phyloP scores from a whole-genome alignment of 2,797 vertebrate genomes.

The Sylvia borin region DNA sequence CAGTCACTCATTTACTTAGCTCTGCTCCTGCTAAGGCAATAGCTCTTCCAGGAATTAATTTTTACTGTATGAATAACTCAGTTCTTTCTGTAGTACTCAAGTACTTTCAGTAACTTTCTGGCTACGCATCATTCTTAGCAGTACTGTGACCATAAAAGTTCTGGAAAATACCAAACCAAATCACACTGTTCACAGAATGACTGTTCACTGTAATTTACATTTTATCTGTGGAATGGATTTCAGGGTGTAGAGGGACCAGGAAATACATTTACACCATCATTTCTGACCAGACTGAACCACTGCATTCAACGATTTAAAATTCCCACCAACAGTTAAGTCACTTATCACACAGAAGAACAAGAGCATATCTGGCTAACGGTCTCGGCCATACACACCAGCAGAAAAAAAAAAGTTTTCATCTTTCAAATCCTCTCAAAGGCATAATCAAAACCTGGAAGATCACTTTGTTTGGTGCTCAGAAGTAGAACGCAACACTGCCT shows the following conservation, averaged over 20 bases:
- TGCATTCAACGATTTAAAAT: neutral
- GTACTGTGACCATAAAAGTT: neutral
- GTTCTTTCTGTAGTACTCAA: neutral
- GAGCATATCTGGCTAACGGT: neutral
- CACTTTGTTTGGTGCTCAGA: neutral
- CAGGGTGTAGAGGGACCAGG: neutral
- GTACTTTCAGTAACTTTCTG: neutral
- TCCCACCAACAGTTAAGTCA: neutral
- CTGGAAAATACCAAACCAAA: neutral
- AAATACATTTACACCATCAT: neutral
- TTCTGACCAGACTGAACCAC: neutral
- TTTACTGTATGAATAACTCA: neutral
- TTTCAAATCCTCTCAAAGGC: neutral
- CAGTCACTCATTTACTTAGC: neutral
- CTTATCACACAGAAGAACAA: neutral
- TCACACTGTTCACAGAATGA: neutral
- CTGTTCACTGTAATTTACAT: neutral
- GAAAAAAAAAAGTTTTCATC: neutral
- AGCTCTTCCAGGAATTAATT: neutral
- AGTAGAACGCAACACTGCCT: neutral
- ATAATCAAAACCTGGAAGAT: neutral
- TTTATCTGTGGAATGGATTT: neutral
- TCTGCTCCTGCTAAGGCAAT: neutral
- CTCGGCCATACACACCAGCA: neutral
- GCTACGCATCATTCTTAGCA: neutral